These are phyloP conservation scores for Salminus brasiliensis DNA, from an alignment of 2,113 vertebrate species.

Conservation along the genomic window DNA sequence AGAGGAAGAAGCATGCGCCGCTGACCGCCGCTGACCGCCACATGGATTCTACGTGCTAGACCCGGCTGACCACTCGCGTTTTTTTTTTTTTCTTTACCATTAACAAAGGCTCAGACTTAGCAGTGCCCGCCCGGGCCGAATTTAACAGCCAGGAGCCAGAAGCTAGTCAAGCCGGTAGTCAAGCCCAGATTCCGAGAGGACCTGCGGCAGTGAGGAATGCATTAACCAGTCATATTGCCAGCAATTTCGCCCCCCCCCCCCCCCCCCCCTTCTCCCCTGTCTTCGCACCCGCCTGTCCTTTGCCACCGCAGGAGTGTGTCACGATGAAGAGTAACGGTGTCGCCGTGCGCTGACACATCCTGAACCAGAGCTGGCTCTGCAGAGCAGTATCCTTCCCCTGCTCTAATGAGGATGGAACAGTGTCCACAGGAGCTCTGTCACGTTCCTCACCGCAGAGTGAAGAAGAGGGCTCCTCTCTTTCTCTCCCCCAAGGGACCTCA, in stretches of 20 bases:
- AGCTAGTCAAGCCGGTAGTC: neutral
- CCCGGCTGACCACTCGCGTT: neutral
- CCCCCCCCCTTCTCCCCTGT: conserved; percentile 7
- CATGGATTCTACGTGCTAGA: too few relatives aligned
- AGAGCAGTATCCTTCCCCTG: conserved; percentile 34
- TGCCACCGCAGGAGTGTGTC: conserved; percentile 40
- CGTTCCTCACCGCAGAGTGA: conserved; percentile 42
- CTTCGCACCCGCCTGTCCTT: conserved; percentile 37
- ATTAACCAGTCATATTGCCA: conserved; percentile 27
- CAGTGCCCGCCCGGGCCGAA: neutral
- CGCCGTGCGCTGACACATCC: conserved; percentile 47
- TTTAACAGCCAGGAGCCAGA: neutral
- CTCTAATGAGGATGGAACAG: conserved; percentile 65
- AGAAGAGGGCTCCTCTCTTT: conserved; percentile 38
- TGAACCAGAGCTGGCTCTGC: conserved; percentile 38
- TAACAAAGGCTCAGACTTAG: neutral
- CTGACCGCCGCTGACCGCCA: neutral
- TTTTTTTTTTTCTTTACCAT: too few relatives aligned
- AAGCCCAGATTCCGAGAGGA: neutral
- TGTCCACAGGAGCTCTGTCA: conserved; percentile 58
- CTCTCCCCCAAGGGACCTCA: conserved; percentile 61
- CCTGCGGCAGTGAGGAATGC: conserved; percentile 2
- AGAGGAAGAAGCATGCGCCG: too few relatives aligned
- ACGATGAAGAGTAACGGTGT: conserved; percentile 45
- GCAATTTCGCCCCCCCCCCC: conserved; percentile 28